Conservation (phyloP, 2,888 invertebrate genomes). For the Morinoia aosen region DNA sequence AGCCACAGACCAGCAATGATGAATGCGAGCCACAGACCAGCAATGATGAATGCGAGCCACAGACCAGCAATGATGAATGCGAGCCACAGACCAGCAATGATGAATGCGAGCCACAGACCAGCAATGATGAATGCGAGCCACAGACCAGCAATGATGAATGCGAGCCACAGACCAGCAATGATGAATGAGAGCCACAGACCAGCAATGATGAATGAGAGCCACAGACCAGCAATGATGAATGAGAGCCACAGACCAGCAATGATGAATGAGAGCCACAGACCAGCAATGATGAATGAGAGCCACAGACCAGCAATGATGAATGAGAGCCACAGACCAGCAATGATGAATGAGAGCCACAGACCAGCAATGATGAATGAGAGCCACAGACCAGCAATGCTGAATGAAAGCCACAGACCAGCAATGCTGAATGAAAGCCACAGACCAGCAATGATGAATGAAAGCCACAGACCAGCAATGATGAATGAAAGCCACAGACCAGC, state of each 20-base stretch:
- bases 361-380: conserved; percentile 72
- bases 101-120: conserved; percentile 29
- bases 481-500: conserved; percentile 60
- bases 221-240: conserved; percentile 62
- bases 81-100: conserved; percentile 73
- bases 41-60: conserved; percentile 54
- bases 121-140: conserved; percentile 58
- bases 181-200: conserved; percentile 49
- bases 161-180: no score
- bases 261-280: conserved; percentile 34
- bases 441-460: conserved; percentile 72
- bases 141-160: conserved; percentile 66
- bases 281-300: conserved; percentile 72
- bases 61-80: conserved; percentile 59
- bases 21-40: conserved; percentile 53
- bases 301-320: conserved; percentile 62
- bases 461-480: conserved; percentile 63
- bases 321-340: conserved; percentile 59
- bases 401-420: conserved; percentile 57
- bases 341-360: conserved; percentile 14
- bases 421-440: background rate
- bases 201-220: conserved; percentile 72
- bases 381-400: conserved; percentile 62
- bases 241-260: conserved; percentile 60
- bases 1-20: conserved; percentile 76